Base-by-base conservation (phyloP, 2,113 vertebrate species). In the Antidorcas marsupialis region DNA sequence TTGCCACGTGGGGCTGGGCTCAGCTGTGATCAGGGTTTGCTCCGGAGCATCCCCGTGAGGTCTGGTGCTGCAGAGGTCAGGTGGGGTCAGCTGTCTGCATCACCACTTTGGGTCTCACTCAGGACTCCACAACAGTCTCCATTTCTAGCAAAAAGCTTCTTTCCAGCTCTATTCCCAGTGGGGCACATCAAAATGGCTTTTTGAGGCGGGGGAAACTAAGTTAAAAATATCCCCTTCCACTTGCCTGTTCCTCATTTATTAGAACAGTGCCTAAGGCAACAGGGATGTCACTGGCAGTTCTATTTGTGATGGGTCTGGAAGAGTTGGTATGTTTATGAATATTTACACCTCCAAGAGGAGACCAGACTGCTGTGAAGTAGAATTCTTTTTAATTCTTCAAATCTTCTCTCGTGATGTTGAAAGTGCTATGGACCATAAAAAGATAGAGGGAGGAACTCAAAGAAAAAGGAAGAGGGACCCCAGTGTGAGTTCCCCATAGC, bases 171-270 rank as follows among this genome's bases (percentile, higher is more conserved):
- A 2, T 33, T 0, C 94, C 89, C 43, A 84, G 36, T 6, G 90
- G 97, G 97, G 96, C 84, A 96, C 64, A 97, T 98, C 92, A 98
- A 98, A 98, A 98, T 97, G 96, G 92, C 96, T 98, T 99, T 99
- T 95, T 25, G 47, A 5, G 21, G 45, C 2, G 45, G 28, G 60
- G 14, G 2, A 11, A 27, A 1, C 23, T 2, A 43, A 94, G 83
- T 96, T 78, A 85, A 93, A 98, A 98, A 98, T 97, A 98, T 25
- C 8, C 39, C 84, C 55, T 92, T 98, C 92, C 43, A 53, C 92
- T 98, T 62, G 28, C 67, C 84, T 92, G 57, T 81, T 98, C 95
- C 97, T 97, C 78, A 97, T 93, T 98, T 98, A 96, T 98, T 97
- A 98, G 98, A 98, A 45, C 87, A 98, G 94, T 1, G 96, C 98